These are phyloP conservation scores for Erpobdella octoculata DNA, from an alignment of 2,888 invertebrate genomes.

Conservation along the genomic window DNA sequence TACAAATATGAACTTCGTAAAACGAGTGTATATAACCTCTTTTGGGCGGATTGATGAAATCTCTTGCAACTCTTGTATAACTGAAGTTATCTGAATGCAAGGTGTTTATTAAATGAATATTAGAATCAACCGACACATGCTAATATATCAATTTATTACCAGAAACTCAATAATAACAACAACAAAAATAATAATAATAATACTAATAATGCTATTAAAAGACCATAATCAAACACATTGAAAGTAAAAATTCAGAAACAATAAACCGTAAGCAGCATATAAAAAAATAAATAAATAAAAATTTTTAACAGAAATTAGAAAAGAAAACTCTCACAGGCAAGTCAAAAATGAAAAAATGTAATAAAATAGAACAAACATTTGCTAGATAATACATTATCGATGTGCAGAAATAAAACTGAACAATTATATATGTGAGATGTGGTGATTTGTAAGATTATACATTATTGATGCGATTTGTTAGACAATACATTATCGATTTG, in stretches of 20 bases:
- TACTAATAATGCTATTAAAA: too few species aligned
- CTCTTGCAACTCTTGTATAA: slow-evolving; percentile 16
- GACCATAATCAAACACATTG: too few species aligned
- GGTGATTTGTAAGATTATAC: too few species aligned
- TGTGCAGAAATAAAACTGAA: too few species aligned
- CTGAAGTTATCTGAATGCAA: slow-evolving; percentile 20
- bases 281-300: too few species aligned
- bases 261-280: too few species aligned
- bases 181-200: background rate
- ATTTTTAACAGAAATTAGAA: too few species aligned
- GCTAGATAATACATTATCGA: background rate
- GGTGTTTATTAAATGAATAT: background rate
- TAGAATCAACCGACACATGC: background rate
- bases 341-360: background rate
- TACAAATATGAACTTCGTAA: background rate
- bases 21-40: slow-evolving; percentile 6
- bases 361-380: background rate
- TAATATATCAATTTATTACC: background rate
- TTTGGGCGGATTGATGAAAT: slow-evolving; percentile 18
- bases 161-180: background rate
- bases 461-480: too few species aligned
- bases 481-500: background rate
- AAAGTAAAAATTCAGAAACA: too few species aligned
- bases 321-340: too few species aligned
- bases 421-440: too few species aligned